Evolutionary conservation across 2,113 vertebrate genomes (phyloP).

Genomic region (Fulmarus glacialis): DNA sequence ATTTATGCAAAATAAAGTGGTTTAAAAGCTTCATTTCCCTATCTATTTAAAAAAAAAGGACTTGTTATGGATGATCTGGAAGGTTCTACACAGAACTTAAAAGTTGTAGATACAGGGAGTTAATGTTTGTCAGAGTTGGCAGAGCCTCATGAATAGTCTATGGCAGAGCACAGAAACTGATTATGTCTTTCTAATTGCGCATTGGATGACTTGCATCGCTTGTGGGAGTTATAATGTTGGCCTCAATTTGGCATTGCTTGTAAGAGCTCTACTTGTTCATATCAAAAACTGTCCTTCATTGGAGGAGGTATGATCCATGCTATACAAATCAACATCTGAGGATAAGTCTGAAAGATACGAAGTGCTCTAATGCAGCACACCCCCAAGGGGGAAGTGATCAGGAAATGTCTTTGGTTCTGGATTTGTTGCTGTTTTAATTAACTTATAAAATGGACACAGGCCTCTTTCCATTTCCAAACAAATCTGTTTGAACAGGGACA

Average conservation of each 20-base stretch:
- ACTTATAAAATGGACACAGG: not conserved
- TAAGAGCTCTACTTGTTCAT: not conserved
- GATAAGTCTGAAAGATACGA: not conserved
- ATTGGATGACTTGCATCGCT: fast-evolving
- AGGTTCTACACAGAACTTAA: not conserved
- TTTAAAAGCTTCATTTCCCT: not conserved
- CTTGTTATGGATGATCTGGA: not conserved
- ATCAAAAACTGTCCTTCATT: not conserved
- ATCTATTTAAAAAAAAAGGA: not conserved
- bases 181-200: not conserved
- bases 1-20: not conserved
- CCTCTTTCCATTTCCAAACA: not conserved
- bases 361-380: not conserved
- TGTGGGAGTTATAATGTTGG: not conserved
- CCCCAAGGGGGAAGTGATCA: not conserved
- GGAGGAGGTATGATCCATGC: not conserved
- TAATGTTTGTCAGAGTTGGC: not conserved
- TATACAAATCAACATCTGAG: not conserved
- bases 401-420: not conserved
- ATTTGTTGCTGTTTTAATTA: not conserved
- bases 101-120: not conserved
- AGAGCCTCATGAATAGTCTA: not conserved
- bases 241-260: not conserved
- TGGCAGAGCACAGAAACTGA: not conserved
- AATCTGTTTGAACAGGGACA: not conserved